phyloP scores from a whole-genome alignment of 2,888 invertebrate species.

The Trileptium ribeirensis region DNA sequence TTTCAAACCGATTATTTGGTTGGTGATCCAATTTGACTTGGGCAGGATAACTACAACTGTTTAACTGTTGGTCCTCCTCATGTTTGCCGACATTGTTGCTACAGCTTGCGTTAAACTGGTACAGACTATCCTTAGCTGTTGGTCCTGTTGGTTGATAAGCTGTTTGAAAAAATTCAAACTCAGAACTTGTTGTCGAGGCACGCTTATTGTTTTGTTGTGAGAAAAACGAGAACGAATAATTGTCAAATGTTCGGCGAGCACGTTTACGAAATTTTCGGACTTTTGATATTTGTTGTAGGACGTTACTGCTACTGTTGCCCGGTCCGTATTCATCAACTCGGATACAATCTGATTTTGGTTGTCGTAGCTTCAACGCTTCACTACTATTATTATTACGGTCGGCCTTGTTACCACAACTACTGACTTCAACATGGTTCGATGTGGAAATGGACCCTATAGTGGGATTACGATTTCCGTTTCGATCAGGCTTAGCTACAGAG shows the following conservation, averaged over 20 bases:
- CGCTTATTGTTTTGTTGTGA: not conserved
- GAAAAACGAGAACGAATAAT: not conserved
- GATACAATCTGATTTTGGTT: not conserved
- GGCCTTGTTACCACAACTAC: not conserved
- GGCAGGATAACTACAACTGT: no score
- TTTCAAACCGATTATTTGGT: no score
- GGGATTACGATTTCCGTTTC: no score
- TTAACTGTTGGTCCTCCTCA: no score
- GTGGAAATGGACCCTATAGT: not conserved
- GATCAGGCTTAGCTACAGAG: no score
- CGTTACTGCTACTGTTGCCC: not conserved
- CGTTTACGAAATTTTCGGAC: not conserved
- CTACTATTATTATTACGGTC: not conserved
- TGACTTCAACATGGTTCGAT: not conserved
- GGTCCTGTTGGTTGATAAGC: not conserved
- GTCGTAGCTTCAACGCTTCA: no score
- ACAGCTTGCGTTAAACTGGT: no score
- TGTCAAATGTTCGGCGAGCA: not conserved
- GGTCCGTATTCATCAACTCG: not conserved
- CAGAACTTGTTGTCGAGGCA: conserved; percentile 1
- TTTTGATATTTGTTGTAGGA: not conserved
- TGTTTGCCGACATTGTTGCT: no score
- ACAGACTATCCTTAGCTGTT: no score
- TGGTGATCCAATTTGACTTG: no score
- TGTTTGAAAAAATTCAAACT: not conserved